Evolutionary conservation across 2,888 invertebrate species (phyloP), one percentile per base, ranked within the genome.

Genomic region (Lasioglossum calceatum): DNA sequence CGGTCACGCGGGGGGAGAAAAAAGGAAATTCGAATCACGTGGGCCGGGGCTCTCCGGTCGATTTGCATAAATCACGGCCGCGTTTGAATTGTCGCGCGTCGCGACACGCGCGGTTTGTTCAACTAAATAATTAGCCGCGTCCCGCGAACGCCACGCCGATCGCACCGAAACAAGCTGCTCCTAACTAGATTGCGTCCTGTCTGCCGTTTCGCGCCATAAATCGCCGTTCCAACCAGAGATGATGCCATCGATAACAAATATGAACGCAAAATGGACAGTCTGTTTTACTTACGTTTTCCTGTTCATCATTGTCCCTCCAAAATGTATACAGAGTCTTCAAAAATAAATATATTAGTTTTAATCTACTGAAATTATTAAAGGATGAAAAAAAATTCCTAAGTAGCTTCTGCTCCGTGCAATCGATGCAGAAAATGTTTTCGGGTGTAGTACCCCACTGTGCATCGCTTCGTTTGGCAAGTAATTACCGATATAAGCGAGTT

Each of bases 11-110:
- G 36, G 23, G 67, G 3, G 14, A 32, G 36, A 32, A 64, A 32
- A 32, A 64, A 67, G 67, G 67, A 67, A 36, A 67, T 67, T 77
- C 75, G 70, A 84, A 67, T 84, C 42, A 73, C 72, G 47, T 79
- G 32, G 39, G 67, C 23, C 19, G 19, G 36, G 71, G 71, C 54
- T 67, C 32, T 27, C 50, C 50, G 50, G 27, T 50, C 50, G 39
- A 77, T 74, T 78, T 58, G n/a, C 81, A 85, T 77, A 47, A 71
- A 75, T 84, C 70, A 36, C 71, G 70, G 39, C 58, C 58, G 12
- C 27, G 72, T 58, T 47, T 82, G 36, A 47, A 47, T 75, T 16
- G 23, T 47, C 23, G 36, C 50, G 36, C 50, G n/a, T 42, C 4
- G 19, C 42, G n/a, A 16, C 19, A n/a, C 23, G 19, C 8, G 42